Evolutionary conservation across 2,888 invertebrate genomes (phyloP), one percentile per base, ranked within the genome.

Genomic region (Acleris holmiana): DNA sequence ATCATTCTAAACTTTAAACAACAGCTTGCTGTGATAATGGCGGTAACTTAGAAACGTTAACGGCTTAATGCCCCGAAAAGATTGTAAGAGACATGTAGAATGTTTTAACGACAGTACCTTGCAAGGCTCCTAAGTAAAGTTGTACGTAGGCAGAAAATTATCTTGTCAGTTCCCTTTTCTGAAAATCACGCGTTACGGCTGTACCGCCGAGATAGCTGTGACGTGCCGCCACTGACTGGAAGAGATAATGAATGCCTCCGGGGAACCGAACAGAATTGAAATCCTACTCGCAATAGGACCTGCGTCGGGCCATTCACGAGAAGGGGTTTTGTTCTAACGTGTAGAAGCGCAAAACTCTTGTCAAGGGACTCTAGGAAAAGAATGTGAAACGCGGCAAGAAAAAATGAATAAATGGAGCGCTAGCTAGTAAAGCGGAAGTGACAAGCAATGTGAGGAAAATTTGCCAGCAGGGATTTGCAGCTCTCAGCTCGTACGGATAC

Each of bases 401-500:
- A 56, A 56, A 29, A 44, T 48, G 21, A 49, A 55, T 55, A 62
- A 62, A 44, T 25, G 15, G 50, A 56, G 13, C 15, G 44, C 49
- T 55, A 13, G 29, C 29, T 35, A 6, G 19, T 40, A 46, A 51
- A 35, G 10, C 23, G 35, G 46, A 35, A 29, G 21, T 7, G 56
- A 35, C 50, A 48, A 44, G n/a, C 23, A n/a, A 17, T 51, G 18
- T 51, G 29, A 51, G 57, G 47, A 8, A 53, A 44, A 25, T 49
- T n/a, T n/a, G n/a, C n/a, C n/a, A n/a, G n/a, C n/a, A n/a, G n/a
- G n/a, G n/a, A n/a, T n/a, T n/a, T n/a, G n/a, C n/a, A n/a, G n/a
- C n/a, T n/a, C n/a, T n/a, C n/a, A n/a, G n/a, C 53, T 48, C 54
- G 48, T 54, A 64, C 54, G 53, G 51, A 63, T 56, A 56, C 57